Evolutionary conservation across 2,888 invertebrate species (phyloP).

Genomic region (Cryptosula pallasiana): DNA sequence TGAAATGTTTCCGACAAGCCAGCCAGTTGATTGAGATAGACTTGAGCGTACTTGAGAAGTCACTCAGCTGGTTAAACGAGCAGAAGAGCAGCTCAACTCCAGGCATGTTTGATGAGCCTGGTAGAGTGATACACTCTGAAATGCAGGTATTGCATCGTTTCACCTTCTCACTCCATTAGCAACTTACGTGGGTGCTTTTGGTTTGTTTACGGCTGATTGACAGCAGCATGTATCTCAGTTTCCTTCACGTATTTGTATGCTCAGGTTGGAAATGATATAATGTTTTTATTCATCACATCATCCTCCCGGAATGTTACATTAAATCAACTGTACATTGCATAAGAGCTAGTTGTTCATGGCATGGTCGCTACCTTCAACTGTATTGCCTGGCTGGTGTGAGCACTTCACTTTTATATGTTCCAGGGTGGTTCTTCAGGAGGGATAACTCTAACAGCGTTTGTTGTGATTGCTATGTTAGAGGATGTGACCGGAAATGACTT

Average conservation of each 20-base stretch:
- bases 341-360: too few relatives aligned
- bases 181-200: too few relatives aligned
- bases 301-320: neutral
- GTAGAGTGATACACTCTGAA: constrained; percentile 64
- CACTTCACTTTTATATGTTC: too few relatives aligned
- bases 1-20: constrained; percentile 69
- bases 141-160: constrained; percentile 59
- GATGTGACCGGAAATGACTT: neutral
- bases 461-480: constrained; percentile 63
- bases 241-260: neutral
- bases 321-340: too few relatives aligned
- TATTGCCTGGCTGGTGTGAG: too few relatives aligned
- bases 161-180: neutral
- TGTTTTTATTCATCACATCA: neutral
- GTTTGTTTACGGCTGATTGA: too few relatives aligned
- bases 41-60: constrained; percentile 60
- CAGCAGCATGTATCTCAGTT: too few relatives aligned
- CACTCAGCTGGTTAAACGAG: constrained; percentile 66
- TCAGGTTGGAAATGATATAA: neutral
- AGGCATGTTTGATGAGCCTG: constrained; percentile 68
- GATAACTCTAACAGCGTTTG: constrained; percentile 74
- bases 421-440: constrained; percentile 66
- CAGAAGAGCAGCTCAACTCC: neutral
- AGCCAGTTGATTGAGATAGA: constrained; percentile 66
- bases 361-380: too few relatives aligned